Base-by-base conservation (phyloP, 2,797 vertebrate species). In the Mionectes olivaceus region DNA sequence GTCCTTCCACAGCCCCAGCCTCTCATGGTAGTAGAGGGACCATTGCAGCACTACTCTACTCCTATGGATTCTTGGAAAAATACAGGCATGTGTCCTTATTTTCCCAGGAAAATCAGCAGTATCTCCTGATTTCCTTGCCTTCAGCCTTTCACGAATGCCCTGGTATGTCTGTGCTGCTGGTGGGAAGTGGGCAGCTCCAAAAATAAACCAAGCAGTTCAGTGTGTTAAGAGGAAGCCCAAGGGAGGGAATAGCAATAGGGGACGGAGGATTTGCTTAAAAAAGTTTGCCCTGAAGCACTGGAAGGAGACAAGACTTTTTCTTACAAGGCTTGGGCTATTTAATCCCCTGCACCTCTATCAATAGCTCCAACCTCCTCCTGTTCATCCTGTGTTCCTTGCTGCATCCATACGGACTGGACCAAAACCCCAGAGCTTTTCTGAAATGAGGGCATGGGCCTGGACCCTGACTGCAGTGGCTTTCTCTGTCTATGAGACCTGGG, bases 401-500 rank as follows among this genome's bases (percentile, higher is more conserved):
- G 59, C 43, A 73, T 21, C 17, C 30, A 18, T 0, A 63, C 8
- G 10, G 16, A 87, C 16, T 13, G 8, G 23, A 33, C 2, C 10
- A 39, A 83, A 88, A 49, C 6, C 11, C 28, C n/a, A 32, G 35
- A 76, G 33, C 28, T 63, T 81, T 80, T 11, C 70, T 44, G 65
- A 71, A 88, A 71, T 0, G 0, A 65, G 11, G 16, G 12, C 22
- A 61, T 4, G 13, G 37, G 33, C 63, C 41, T 13, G 18, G 37
- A 5, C 11, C 19, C 41, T 1, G 1, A 5, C 7, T 73, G 46
- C 1, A 0, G 23, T 53, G 44, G 25, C 10, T 47, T 87, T 63
- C 39, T 76, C 39, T 19, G 12, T 25, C 19, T 47, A 2, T 52
- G 28, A 61, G 35, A 25, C 5, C 5, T 1, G 3, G 18, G 19